Conservation (phyloP, 1,140 invertebrate genomes). For the Drosophila athabasca region DNA sequence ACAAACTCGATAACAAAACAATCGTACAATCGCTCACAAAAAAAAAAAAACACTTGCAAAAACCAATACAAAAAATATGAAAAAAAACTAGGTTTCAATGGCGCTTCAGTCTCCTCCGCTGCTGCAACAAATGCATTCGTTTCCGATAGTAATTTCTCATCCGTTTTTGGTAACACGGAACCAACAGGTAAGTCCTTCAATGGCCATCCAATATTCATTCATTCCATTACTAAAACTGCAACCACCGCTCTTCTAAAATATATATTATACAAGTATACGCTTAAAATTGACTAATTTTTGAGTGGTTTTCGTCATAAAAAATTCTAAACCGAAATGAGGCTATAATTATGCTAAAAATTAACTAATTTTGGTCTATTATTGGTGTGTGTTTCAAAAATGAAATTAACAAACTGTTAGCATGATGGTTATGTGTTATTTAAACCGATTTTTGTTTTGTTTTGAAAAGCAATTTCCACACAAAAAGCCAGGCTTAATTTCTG, state of each 20-base stretch:
- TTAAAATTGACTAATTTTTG: slow-evolving; percentile 14
- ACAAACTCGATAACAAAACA: slow-evolving; percentile 18
- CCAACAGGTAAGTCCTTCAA: slow-evolving; percentile 87
- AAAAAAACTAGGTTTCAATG: slow-evolving; percentile 84
- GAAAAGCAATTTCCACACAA: background rate
- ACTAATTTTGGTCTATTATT: slow-evolving; percentile 3
- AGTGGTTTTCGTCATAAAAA: slow-evolving; percentile 5
- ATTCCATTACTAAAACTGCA: slow-evolving; percentile 23
- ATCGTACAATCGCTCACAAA: slow-evolving; percentile 32
- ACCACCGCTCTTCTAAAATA: slow-evolving; percentile 6
- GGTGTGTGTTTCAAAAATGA: slow-evolving; percentile 23
- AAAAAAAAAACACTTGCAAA: slow-evolving; percentile 35
- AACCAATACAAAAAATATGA: slow-evolving; percentile 20
- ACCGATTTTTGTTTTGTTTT: background rate
- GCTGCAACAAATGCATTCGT: slow-evolving; percentile 91
- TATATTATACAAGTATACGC: slow-evolving; percentile 12
- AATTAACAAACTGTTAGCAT: slow-evolving; percentile 26
- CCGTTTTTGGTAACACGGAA: slow-evolving; percentile 91
- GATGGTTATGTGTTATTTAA: slow-evolving; percentile 8
- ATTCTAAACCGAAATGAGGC: slow-evolving; percentile 18
- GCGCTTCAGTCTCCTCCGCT: slow-evolving; percentile 84
- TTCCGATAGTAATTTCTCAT: slow-evolving; percentile 92
- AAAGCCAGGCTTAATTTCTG: slow-evolving; percentile 9
- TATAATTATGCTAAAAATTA: slow-evolving; percentile 12
- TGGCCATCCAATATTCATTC: slow-evolving; percentile 34